Conservation (phyloP, 1,140 invertebrate genomes). For the Bombus waltoni region DNA sequence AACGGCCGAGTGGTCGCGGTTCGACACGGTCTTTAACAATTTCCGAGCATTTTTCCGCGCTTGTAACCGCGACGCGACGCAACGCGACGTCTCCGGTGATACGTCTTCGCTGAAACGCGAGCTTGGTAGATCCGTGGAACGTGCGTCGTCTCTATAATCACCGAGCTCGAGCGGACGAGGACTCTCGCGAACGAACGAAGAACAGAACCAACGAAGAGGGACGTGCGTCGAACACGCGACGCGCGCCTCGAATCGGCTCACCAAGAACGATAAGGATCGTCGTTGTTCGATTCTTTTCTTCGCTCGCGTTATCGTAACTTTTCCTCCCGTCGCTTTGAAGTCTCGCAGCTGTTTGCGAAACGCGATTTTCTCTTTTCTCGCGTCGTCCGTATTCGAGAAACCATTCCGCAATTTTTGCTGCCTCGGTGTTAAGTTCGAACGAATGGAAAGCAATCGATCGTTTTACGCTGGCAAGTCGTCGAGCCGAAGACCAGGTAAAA, state of each 20-base stretch:
- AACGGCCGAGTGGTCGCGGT: not conserved
- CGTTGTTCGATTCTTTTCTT: not conserved
- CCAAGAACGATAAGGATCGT: not conserved
- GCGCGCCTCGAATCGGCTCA: not conserved
- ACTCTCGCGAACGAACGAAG: not conserved
- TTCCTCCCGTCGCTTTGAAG: not conserved
- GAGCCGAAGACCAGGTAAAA: not conserved
- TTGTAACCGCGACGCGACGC: not conserved
- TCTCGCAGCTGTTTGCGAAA: no score
- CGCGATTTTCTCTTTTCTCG: no score
- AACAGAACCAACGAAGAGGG: not conserved
- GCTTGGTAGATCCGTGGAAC: slow-evolving; percentile 9
- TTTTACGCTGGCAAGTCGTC: not conserved
- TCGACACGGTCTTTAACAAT: slow-evolving; percentile 48
- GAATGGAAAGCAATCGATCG: slow-evolving; percentile 5
- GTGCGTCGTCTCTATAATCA: not conserved
- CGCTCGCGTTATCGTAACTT: not conserved
- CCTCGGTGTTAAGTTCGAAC: not conserved
- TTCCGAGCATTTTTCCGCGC: slow-evolving; percentile 49
- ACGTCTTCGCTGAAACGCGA: slow-evolving; percentile 31
- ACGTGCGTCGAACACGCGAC: not conserved
- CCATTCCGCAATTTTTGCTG: no score
- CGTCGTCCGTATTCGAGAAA: not conserved
- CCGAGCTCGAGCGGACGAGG: not conserved
- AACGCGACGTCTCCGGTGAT: not conserved